Evolutionary conservation across 1,140 invertebrate species (phyloP), one percentile per base, ranked within the genome.

Genomic region (Atopsyche davidsoni): DNA sequence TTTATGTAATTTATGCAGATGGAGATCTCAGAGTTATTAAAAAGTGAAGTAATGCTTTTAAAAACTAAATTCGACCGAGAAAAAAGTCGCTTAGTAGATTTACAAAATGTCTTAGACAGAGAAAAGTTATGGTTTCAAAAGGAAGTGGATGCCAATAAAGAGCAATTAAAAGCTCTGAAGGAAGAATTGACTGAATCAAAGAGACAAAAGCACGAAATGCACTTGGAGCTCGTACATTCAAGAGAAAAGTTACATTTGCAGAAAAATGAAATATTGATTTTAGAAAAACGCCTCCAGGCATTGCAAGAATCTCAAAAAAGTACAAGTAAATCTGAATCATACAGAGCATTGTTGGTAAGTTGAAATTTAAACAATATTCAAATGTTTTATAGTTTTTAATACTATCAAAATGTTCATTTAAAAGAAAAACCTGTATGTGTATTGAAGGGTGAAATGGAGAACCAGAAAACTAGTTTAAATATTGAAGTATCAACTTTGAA

Each of bases 111-210:
- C 52, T 60, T 67, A 4, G 63, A 76, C 57, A 46, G 72, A 62
- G 55, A 75, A 64, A 59, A 73, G 57, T 57, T 65, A 59, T 55
- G 69, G 2, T 66, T 65, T 19, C 78, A 77, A 43, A 74, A 76
- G 4, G 78, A 82, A 55, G 57, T 79, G 0, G 73, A 74, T 41
- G 69, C 73, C 0, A 72, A 72, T 28, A 66, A 70, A 10, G 72
- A 76, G 11, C 75, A 79, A 48, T 73, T 70, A 43, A 72, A 77
- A 13, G 75, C 72, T 41, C 64, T 83, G 0, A 68, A 69, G 51
- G 47, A 23, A 6, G 69, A 72, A 22, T 66, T 76, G 7, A 66
- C 65, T 0, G 75, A 81, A 28, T 51, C 79, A 1, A 72, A 76
- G 43, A 68, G 63, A 56, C 59, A 75, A 10, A 73, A 75, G 56